Evolutionary conservation across 2,113 vertebrate genomes (phyloP), one percentile per base, ranked within the genome.

Genomic region (Ivindomyrus marchei): DNA sequence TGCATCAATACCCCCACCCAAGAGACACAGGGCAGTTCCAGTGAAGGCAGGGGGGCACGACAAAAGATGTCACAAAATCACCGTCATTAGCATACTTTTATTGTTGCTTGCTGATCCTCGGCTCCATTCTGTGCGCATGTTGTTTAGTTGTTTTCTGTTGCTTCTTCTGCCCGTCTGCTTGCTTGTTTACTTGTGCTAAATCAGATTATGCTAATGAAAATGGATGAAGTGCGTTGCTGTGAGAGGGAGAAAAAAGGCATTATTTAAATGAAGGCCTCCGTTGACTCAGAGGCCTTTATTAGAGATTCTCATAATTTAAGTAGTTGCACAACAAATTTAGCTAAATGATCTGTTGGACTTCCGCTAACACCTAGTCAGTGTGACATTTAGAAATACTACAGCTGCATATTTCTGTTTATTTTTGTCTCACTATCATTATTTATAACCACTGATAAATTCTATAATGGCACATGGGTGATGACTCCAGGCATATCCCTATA

Each of bases 241-340:
- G 96, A 96, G 95, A 85, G 83, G 77, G 39, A 85, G 83, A 52
- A 87, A 52, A 87, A 45, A 96, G 97, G 92, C 95, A 95, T 95
- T 96, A 96, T 97, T 97, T 97, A 97, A 97, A 97, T 97, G 96
- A 96, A 95, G 95, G 95, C 95, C 96, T 96, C 95, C 42, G 46
- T 96, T 95, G 96, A 92, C 95, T 93, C 95, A 94, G 94, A 45
- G 96, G 95, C 95, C 97, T 98, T 97, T 97, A 98, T 98, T 98
- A 98, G 96, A 95, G 95, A 98, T 97, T 97, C 98, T 96, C 96
- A 94, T 97, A 97, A 97, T 97, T 96, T 97, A 95, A 96, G 96
- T 97, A 96, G 96, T 97, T 97, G 96, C 95, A 96, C 96, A 96
- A 96, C 96, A 95, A 97, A 97, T 96, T 96, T 96, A 94, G 96